Conservation (phyloP, 2,888 invertebrate genomes). For the Sinotaia quadrata region DNA sequence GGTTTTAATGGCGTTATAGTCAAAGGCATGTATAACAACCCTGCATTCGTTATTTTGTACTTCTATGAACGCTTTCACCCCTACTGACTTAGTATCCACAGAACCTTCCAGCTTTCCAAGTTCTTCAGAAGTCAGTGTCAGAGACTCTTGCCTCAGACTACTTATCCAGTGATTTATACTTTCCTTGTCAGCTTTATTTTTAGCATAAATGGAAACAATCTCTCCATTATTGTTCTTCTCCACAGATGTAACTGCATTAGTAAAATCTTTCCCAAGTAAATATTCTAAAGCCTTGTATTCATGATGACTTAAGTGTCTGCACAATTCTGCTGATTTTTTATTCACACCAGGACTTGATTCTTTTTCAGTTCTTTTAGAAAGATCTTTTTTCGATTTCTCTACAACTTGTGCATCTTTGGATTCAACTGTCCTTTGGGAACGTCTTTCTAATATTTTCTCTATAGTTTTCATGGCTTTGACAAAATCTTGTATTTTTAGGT, state of each 20-base stretch:
- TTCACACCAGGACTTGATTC: too few species aligned
- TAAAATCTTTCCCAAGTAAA: constrained; percentile 3
- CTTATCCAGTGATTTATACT: too few species aligned
- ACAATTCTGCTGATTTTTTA: neutral
- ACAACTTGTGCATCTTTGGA: too few species aligned
- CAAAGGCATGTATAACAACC: neutral
- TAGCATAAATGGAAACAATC: neutral
- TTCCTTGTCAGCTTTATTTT: too few species aligned
- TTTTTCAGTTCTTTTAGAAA: too few species aligned
- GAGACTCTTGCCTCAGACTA: too few species aligned
- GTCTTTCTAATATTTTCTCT: too few species aligned
- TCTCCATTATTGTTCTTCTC: neutral
- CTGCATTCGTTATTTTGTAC: neutral
- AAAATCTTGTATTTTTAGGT: too few species aligned
- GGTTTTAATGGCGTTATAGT: neutral
- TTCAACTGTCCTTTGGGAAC: too few species aligned
- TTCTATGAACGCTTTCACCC: constrained; percentile 5
- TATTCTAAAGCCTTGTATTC: neutral
- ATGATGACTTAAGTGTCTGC: neutral
- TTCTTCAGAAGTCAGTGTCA: too few species aligned
- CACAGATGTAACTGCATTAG: neutral
- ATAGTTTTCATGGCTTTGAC: too few species aligned
- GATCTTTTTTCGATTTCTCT: too few species aligned
- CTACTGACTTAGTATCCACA: neutral
- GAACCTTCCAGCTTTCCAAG: neutral